Base-by-base conservation (phyloP, 2,797 vertebrate genomes). In the Echeneis naucrates region DNA sequence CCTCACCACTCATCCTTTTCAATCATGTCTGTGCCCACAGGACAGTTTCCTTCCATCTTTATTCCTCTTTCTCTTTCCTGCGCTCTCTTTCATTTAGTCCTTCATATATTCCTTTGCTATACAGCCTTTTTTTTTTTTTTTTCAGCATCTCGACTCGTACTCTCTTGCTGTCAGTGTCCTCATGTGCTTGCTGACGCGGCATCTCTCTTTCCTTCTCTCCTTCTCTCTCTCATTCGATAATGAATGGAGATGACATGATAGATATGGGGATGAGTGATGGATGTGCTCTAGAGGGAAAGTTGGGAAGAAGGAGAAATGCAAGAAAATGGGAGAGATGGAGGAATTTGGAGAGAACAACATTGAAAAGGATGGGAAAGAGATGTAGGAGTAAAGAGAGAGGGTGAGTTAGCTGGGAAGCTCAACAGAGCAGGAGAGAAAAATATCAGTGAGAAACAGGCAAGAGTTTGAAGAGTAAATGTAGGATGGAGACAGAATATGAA, bases 211-310 rank as follows among this genome's bases (percentile, higher is more conserved):
- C 53, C 32, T 27, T 69, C 26, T n/a, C 26, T n/a, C 33, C 27
- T 26, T 38, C 48, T 72, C 53, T 70, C 42, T 75, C 68, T 72
- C 77, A 51, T 86, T 81, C 40, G 30, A 82, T 86, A 83, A 70
- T 86, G 81, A 88, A 86, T 58, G 40, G 77, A 72, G 83, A 88
- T 88, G 83, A 83, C 67, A 35, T 73, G 78, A 75, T 77, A 54
- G 84, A 62, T 68, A 78, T 66, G 35, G 77, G 68, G 53, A 66
- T 87, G 83, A 90, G 87, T 86, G 87, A 92, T 88, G 85, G 73
- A 54, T 8, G 7, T 53, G 51, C 74, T 80, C 27, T 1, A 1
- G 27, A 54, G 72, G 50, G 45, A 76, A 77, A 78, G 55, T 72
- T 75, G 50, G 77, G n/a, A 78, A 40, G 21, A 68, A 37, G 14